phyloP scores from a whole-genome alignment of 2,888 invertebrate species.

The Lydus trimaculatus region DNA sequence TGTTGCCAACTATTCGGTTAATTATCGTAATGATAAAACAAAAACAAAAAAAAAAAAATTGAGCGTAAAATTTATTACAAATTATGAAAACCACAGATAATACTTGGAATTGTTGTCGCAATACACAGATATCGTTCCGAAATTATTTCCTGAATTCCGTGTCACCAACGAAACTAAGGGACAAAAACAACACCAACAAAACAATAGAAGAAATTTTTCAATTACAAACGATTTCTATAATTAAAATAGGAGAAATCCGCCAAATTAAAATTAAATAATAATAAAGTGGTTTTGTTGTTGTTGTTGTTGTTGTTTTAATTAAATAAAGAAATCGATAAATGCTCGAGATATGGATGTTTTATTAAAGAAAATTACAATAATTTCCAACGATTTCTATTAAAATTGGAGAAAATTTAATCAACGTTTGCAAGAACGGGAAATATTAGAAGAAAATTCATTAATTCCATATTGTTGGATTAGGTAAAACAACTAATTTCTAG shows the following conservation, averaged over 20 bases:
- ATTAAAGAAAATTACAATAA: background rate
- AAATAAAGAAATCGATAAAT: background rate
- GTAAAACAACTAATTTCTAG: conserved; percentile 11
- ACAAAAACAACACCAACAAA: background rate
- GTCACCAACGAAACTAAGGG: background rate
- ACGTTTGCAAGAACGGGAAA: conserved; percentile 10
- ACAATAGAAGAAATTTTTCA: background rate
- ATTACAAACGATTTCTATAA: conserved; percentile 9
- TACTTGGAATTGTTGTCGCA: conserved; percentile 20
- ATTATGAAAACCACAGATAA: conserved; percentile 21
- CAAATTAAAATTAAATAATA: background rate
- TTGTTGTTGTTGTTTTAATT: background rate
- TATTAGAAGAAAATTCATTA: conserved; percentile 25
- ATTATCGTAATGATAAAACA: conserved; percentile 22
- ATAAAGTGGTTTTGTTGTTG: no score
- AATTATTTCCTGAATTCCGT: conserved; percentile 13
- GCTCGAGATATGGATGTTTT: background rate
- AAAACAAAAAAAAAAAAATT: conserved; percentile 14
- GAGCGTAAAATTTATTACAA: conserved; percentile 13
- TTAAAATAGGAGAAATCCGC: background rate
- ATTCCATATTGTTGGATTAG: conserved; percentile 18
- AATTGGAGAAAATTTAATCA: conserved; percentile 2
- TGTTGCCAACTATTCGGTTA: conserved; percentile 26
- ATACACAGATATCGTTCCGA: conserved; percentile 10
- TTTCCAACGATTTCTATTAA: conserved; percentile 6